Conservation (phyloP, 2,888 invertebrate species). For the Tethea ocularis region DNA sequence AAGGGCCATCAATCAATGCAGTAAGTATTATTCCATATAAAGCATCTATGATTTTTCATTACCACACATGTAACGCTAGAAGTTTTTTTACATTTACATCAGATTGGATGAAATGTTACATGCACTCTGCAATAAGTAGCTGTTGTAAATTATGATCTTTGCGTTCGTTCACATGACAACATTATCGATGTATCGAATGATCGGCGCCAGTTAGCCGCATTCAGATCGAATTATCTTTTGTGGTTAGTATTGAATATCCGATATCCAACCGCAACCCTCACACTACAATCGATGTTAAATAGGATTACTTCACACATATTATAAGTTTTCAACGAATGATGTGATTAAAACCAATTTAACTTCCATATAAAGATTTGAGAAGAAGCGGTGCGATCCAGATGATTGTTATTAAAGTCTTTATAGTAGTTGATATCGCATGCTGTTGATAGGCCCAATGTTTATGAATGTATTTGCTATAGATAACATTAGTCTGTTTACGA, state of each 20-base stretch:
- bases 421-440: constrained; percentile 36
- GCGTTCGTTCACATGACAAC: constrained; percentile 19
- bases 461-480: constrained; percentile 53
- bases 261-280: constrained; percentile 48
- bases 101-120: too few relatives aligned
- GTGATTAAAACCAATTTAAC: constrained; percentile 16
- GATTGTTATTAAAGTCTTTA: constrained; percentile 11
- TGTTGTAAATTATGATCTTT: background rate
- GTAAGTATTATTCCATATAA: constrained; percentile 9
- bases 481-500: constrained; percentile 63
- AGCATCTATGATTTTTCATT: too few relatives aligned
- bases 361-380: background rate
- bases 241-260: constrained; percentile 60
- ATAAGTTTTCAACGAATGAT: background rate
- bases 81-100: too few relatives aligned
- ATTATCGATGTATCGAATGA: constrained; percentile 9
- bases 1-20: constrained; percentile 22
- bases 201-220: constrained; percentile 58
- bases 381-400: background rate
- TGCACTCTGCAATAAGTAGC: too few relatives aligned
- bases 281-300: constrained; percentile 15
- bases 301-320: background rate
- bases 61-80: too few relatives aligned
- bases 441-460: constrained; percentile 51
- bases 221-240: constrained; percentile 61